These are phyloP conservation scores for Spisula solida DNA, from an alignment of 2,888 invertebrate species.

Conservation along the genomic window DNA sequence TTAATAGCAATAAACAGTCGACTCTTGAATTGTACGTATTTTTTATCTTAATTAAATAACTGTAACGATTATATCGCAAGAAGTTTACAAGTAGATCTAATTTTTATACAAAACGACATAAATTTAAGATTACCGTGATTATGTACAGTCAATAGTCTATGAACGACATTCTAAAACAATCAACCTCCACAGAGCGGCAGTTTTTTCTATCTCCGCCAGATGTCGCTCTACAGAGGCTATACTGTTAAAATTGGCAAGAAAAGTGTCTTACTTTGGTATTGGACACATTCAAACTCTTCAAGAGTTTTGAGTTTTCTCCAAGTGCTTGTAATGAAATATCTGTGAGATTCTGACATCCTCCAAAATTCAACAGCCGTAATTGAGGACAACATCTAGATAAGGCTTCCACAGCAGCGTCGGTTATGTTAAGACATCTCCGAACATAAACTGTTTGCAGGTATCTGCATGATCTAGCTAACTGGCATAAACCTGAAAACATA, in stretches of 20 bases:
- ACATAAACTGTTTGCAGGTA: slow-evolving; percentile 84
- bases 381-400: slow-evolving; percentile 81
- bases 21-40: too few relatives aligned
- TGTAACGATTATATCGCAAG: too few relatives aligned
- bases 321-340: slow-evolving; percentile 80
- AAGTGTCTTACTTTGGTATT: slow-evolving; percentile 74
- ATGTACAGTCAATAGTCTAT: too few relatives aligned
- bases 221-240: too few relatives aligned
- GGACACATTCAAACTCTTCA: slow-evolving; percentile 83
- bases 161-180: too few relatives aligned
- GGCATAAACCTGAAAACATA: slow-evolving; percentile 76
- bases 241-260: not conserved
- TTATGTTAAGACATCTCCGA: slow-evolving; percentile 82
- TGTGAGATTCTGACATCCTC: slow-evolving; percentile 84
- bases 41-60: too few relatives aligned
- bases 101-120: too few relatives aligned
- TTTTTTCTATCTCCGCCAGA: too few relatives aligned
- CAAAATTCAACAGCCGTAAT: slow-evolving; percentile 83
- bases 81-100: too few relatives aligned
- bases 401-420: slow-evolving; percentile 83
- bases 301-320: slow-evolving; percentile 78
- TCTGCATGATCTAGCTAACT: slow-evolving; percentile 79
- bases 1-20: too few relatives aligned
- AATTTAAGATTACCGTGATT: too few relatives aligned
- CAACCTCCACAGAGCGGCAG: too few relatives aligned